Percentiles rank a stretch among this genome's conserved stretches.
phyloP scores from a whole-genome alignment of 2,113 vertebrate genomes.

The Chaenocephalus aceratus region DNA sequence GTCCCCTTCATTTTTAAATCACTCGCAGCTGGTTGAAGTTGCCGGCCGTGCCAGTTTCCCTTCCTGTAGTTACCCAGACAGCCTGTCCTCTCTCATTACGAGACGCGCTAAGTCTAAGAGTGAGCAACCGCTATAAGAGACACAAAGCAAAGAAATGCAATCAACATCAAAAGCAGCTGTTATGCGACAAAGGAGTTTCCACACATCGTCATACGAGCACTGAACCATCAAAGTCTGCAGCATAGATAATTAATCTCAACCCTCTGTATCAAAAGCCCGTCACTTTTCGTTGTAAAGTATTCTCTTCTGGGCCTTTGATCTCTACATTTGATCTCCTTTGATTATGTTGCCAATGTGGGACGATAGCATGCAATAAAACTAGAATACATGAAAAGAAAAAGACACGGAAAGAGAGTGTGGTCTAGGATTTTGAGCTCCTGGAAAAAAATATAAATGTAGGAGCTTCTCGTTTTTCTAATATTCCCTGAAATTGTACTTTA shows the following conservation, averaged over 20 bases:
- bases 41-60: conserved; percentile 41
- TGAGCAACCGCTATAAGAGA: neutral
- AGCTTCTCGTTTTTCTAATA: conserved; percentile 25
- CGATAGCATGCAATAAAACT: conserved; percentile 41
- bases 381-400: conserved; percentile 24
- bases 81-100: conserved; percentile 50
- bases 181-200: conserved; percentile 8
- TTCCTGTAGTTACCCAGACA: conserved; percentile 30
- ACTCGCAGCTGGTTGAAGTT: conserved; percentile 42
- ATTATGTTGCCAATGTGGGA: conserved; percentile 40
- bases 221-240: conserved; percentile 59
- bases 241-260: conserved; percentile 20
- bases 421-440: neutral
- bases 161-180: conserved; percentile 21
- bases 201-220: conserved; percentile 43
- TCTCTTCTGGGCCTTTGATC: conserved; percentile 33
- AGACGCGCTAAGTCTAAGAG: conserved; percentile 26
- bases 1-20: conserved; percentile 45
- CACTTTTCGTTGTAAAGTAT: conserved; percentile 20
- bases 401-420: neutral
- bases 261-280: neutral
- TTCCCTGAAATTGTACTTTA: neutral
- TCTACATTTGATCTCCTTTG: conserved; percentile 34
- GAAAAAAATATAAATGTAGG: conserved; percentile 9
- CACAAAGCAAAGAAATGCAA: conserved; percentile 8